Percentiles rank a stretch among this genome's conserved stretches.
These are phyloP conservation scores for Oedothorax gibbosus DNA, from an alignment of 1,140 invertebrate species.

Conservation along the genomic window DNA sequence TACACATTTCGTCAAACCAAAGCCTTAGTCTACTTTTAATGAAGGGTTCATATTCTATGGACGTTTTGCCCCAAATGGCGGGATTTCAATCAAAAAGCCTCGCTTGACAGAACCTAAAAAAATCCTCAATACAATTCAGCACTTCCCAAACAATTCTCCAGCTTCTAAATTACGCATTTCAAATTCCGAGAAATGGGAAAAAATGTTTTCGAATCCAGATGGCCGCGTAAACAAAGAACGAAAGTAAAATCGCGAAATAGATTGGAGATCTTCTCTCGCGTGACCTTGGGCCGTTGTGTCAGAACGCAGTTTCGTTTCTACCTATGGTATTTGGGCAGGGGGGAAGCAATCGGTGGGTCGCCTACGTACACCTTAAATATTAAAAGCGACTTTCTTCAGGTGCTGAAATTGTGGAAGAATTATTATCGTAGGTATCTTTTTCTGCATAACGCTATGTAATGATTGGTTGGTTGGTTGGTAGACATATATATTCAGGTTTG, in stretches of 20 bases:
- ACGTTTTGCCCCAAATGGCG: too few species aligned
- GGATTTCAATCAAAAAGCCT: neutral
- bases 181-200: neutral
- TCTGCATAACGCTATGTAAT: too few species aligned
- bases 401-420: neutral
- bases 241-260: constrained; percentile 9
- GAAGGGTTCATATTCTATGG: too few species aligned
- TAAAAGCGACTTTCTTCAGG: neutral
- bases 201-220: constrained; percentile 27
- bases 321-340: constrained; percentile 24
- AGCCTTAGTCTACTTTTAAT: too few species aligned
- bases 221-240: neutral
- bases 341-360: neutral
- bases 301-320: constrained; percentile 11
- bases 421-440: neutral
- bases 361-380: constrained; percentile 21
- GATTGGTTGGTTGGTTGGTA: too few species aligned
- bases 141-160: neutral
- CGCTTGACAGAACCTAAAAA: neutral
- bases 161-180: neutral
- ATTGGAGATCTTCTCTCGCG: constrained; percentile 5
- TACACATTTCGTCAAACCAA: too few species aligned
- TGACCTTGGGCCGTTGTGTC: constrained; percentile 29
- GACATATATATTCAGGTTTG: too few species aligned
- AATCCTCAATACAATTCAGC: neutral